Evolutionary conservation across 1,140 invertebrate genomes (phyloP), one percentile per base, ranked within the genome.

Genomic region (Nylanderia fulva): DNA sequence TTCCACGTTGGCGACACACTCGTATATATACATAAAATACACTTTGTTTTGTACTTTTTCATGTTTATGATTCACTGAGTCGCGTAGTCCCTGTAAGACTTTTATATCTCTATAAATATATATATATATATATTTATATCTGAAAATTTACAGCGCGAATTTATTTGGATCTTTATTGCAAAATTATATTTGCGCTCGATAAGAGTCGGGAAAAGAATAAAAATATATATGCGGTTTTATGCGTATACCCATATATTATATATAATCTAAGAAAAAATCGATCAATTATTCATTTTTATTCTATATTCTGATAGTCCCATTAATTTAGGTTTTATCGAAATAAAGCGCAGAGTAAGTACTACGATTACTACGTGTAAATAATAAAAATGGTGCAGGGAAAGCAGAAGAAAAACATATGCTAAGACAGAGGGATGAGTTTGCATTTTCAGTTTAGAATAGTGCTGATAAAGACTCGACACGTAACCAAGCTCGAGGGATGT

Each of bases 401-500:
- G 45, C 6, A 60, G 45, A 75, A 72, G 39, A 18, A 58, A n/a
- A 77, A 54, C 61, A 61, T 79, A 89, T 79, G 84, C 42, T 48
- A 36, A 82, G 64, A 71, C 11, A 42, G n/a, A 21, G 82, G 82
- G 11, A 71, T 18, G 48, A 42, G 36, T 72, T 71, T 69, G 76
- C 54, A 71, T 83, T 84, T 77, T 39, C 54, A 56, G 71, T 9
- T n/a, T 54, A 72, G 27, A 29, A 39, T 72, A 82, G 13, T 54
- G 52, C 54, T 74, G 88, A 88, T 89, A 89, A 89, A 72, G 87
- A 79, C 84, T 75, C 79, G 56, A 42, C 66, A 77, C 39, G 71
- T 88, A 88, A 88, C 87, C 87, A 86, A 89, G 85, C 72, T 84
- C 66, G 60, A 56, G 68, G 66, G 33, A 52, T 86, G 85, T 88